phyloP scores from a whole-genome alignment of 2,888 invertebrate species.

The Taenaris catops region DNA sequence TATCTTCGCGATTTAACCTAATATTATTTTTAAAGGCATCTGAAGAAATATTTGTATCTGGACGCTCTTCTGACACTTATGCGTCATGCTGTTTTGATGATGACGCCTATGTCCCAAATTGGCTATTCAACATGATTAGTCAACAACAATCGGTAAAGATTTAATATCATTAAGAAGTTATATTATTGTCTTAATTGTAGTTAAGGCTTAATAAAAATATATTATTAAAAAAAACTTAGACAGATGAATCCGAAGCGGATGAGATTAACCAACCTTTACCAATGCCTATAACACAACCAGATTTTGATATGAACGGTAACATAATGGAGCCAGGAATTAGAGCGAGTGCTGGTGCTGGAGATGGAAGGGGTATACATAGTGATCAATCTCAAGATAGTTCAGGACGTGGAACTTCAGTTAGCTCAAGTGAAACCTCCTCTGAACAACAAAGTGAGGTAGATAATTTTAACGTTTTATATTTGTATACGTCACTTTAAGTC shows the following conservation, averaged over 20 bases:
- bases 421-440: conserved; percentile 55
- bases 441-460: conserved; percentile 52
- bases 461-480: no score
- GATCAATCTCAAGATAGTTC: conserved; percentile 65
- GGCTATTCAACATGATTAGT: conserved; percentile 59
- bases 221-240: no score
- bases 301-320: conserved; percentile 51
- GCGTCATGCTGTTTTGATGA: conserved; percentile 54
- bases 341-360: conserved; percentile 58
- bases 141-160: conserved; percentile 53
- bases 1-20: conserved; percentile 1
- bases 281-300: conserved; percentile 34
- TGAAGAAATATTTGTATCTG: conserved; percentile 59
- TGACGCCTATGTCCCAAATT: conserved; percentile 55
- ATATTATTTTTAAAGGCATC: conserved; percentile 45
- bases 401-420: conserved; percentile 56
- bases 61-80: conserved; percentile 54
- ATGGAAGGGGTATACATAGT: conserved; percentile 67
- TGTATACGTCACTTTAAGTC: no score
- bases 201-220: no score
- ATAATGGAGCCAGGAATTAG: conserved; percentile 38
- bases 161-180: no score
- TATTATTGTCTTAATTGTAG: no score
- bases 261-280: conserved; percentile 23
- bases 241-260: conserved; percentile 22